Percentiles rank a stretch among this genome's conserved stretches.
phyloP scores from a whole-genome alignment of 2,888 invertebrate genomes.

The Lasioglossum lativentre region DNA sequence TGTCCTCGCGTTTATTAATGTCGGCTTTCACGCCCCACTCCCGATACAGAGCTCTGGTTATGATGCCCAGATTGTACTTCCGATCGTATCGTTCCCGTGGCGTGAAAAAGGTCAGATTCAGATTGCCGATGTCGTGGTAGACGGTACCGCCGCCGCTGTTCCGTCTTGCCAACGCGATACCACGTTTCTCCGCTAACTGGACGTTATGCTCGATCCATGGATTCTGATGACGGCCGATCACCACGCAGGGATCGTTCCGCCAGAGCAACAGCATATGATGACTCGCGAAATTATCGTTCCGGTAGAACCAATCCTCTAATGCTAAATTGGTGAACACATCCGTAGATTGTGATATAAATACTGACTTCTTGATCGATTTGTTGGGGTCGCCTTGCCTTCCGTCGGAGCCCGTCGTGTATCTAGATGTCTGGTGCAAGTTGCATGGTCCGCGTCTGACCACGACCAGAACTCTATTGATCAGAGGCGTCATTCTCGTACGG shows the following conservation, averaged over 20 bases:
- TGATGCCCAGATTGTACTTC: slow-evolving; percentile 94
- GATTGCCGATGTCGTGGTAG: slow-evolving; percentile 97
- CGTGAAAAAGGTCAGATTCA: slow-evolving; percentile 97
- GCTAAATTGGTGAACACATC: slow-evolving; percentile 97
- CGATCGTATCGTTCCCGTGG: slow-evolving; percentile 93
- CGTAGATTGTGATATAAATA: slow-evolving; percentile 95
- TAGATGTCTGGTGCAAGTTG: slow-evolving; percentile 15
- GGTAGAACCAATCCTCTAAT: slow-evolving; percentile 98
- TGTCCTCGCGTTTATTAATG: slow-evolving; percentile 94
- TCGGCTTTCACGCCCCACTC: slow-evolving; percentile 92
- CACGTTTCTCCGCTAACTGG: slow-evolving; percentile 87
- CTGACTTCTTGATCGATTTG: slow-evolving; percentile 90
- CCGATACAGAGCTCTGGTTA: slow-evolving; percentile 92
- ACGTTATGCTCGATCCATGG: slow-evolving; percentile 97
- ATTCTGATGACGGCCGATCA: slow-evolving; percentile 98
- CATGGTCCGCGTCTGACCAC: slow-evolving; percentile 25
- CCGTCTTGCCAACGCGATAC: slow-evolving; percentile 93
- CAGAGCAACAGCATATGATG: slow-evolving; percentile 96
- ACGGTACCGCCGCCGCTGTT: slow-evolving; percentile 99
- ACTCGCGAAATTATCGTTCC: slow-evolving; percentile 92
- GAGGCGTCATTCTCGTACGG: slow-evolving; percentile 45
- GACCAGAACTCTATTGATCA: slow-evolving; percentile 44
- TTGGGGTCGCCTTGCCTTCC: slow-evolving; percentile 75
- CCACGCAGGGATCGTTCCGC: slow-evolving; percentile 97
- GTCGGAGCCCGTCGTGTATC: slow-evolving; percentile 40